Evolutionary conservation across 2,888 invertebrate genomes (phyloP), one percentile per base, ranked within the genome.

Genomic region (Salpingus planirostris): DNA sequence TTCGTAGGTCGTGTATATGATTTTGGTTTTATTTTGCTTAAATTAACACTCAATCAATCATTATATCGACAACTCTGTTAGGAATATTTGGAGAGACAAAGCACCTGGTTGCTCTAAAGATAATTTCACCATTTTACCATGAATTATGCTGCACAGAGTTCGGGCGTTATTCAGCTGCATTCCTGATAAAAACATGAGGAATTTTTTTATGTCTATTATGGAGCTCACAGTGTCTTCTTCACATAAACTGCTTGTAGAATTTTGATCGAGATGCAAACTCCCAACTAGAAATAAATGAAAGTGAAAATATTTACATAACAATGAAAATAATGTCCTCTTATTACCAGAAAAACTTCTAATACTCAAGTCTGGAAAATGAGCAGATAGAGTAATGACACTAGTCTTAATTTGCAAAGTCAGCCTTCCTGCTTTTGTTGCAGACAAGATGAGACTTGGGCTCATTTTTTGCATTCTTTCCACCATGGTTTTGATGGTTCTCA

Each of bases 401-500:
- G 87, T 85, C 54, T 83, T 82, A 21, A 88, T 80, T 47, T 80
- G 78, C 21, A 92, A 61, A 11, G 76, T 75, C 8, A 89, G 62
- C 31, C 75, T 67, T 0, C 91, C 91, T 31, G 69, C 69, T 15
- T 76, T 74, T 18, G 78, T 82, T 0, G 84, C 89, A 36, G 78
- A 72, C 21, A 92, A 68, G 1, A 74, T 73, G 18, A 92, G 68
- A 37, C 73, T 74, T 0, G 80, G 70, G 6, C 80, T 78, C 64
- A 92, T 75, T 30, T 78, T 82, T 57, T 82, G 84, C 76, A 93
- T 80, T 42, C 85, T 73, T 41, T 93, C 93, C 15, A 90, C 77
- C 3, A 89, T 77, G 40, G 78, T 82, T 15, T 82, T 75, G 4
- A 93, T 60, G 30, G 81, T 70, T 51, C 83, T 88, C 29, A 90